Conservation (phyloP, 1,140 invertebrate genomes). For the Euborellia annulipes region DNA sequence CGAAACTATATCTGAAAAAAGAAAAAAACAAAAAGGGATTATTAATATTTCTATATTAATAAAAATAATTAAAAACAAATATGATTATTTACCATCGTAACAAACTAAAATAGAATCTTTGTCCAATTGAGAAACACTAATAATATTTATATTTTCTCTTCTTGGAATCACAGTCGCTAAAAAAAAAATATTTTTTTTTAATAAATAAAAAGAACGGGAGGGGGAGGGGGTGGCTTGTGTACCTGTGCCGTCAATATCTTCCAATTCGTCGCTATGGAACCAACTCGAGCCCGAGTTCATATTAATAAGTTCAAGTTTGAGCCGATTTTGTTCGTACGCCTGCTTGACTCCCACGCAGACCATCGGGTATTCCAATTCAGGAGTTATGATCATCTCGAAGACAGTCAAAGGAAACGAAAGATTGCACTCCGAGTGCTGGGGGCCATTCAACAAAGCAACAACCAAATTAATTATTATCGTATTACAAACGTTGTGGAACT, state of each 20-base stretch:
- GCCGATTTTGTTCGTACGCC: constrained; percentile 52
- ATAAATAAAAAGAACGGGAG: too few relatives aligned
- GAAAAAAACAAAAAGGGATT: constrained; percentile 12
- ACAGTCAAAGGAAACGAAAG: constrained; percentile 62
- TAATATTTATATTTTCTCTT: constrained; percentile 59
- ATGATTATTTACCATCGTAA: constrained; percentile 49
- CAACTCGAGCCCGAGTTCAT: constrained; percentile 80
- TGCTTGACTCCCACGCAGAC: constrained; percentile 84
- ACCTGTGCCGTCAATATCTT: constrained; percentile 62
- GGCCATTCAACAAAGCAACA: too few relatives aligned
- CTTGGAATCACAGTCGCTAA: constrained; percentile 70
- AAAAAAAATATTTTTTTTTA: constrained; percentile 12
- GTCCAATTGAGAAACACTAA: constrained; percentile 73
- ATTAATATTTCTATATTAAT: neutral
- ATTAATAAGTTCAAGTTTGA: constrained; percentile 83
- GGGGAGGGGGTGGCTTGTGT: constrained; percentile 1
- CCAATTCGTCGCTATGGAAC: constrained; percentile 76
- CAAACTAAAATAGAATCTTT: constrained; percentile 80
- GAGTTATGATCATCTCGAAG: constrained; percentile 95
- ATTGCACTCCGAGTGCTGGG: constrained; percentile 66
- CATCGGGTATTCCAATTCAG: constrained; percentile 90
- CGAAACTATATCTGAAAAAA: constrained; percentile 62
- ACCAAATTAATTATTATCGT: too few relatives aligned
- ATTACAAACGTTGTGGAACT: too few relatives aligned
- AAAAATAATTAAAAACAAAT: neutral